Base-by-base conservation (phyloP, 2,797 vertebrate species). In the Chaetophractus vellerosus region DNA sequence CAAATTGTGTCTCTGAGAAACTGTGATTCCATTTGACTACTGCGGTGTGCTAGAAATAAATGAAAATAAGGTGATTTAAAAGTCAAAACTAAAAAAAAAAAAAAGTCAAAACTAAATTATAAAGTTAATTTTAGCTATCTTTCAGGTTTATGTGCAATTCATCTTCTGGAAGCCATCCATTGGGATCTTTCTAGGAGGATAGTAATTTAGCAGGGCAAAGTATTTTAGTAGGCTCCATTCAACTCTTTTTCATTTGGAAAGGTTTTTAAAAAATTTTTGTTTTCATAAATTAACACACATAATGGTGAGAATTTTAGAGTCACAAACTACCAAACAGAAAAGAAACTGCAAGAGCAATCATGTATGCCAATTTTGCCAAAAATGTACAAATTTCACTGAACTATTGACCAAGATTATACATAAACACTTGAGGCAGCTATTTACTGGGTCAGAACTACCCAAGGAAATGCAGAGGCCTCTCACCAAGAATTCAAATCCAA, bases 1-100 rank as follows among this genome's bases (percentile, higher is more conserved):
- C 98, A 98, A 91, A 99, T 97, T 86, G 95, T 94, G 16, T 98
- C 98, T 6, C 96, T 98, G 38, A 99, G 99, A 64, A 99, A 98
- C 33, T 99, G 99, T 71, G 98, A 99, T 92, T 99, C 99, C 97
- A 99, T 98, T 71, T 99, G 98, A 96, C 98, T 99, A 96, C 97
- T 98, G 93, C 98, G 99, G 38, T 98, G 98, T 94, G 97, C 99
- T 99, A 97, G 16, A 96, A 86, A 96, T 75, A 86, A 89, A 88
- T 61, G 82, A 72, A 63, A 90, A n/a, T 88, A 45, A 96, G 82
- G 45, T 71, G 79, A 90, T 68, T 64, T 96, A 80, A 38, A 94
- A n/a, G n/a, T n/a, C n/a, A n/a, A n/a, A n/a, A n/a, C n/a, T n/a
- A n/a, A n/a, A n/a, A n/a, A n/a, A n/a, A n/a, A n/a, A n/a, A n/a